Base-by-base conservation (phyloP, 1,140 invertebrate species). In the Zelostemma sp. region DNA sequence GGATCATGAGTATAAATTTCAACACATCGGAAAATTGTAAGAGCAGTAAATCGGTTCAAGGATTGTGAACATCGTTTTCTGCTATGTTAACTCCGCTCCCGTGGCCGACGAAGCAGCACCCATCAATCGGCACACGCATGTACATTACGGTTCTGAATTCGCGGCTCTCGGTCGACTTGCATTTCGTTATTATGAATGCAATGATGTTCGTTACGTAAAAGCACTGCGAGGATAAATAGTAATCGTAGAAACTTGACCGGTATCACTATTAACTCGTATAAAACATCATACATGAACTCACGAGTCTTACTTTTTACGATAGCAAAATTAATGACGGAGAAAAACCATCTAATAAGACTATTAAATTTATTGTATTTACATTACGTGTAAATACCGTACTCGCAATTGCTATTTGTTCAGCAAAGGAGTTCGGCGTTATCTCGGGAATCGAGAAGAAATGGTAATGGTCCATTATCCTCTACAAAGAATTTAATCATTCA, bases 51-150 rank as follows among this genome's bases (percentile, higher is more conserved):
- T 53, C 54, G 49, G 41, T 53, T 53, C 49, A 46, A 6, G 46
- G 33, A 28, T 43, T 31, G 54, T 59, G 63, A 45, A 59, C 50
- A 59, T 65, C 47, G 43, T 59, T 59, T 66, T 54, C 56, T 56
- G 49, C 56, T 55, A 48, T 40, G 43, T 66, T 65, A 58, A 53
- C 43, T 18, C 54, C 48, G 40, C 40, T 65, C 55, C 51, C 45
- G 35, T 59, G 33, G 21, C 28, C 58, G 49, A 55, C 41, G 41
- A 54, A 61, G 19, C 19, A 51, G 15, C 6, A 8, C 21, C 21
- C 21, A 46, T 46, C 48, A 60, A 60, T 59, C 47, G 14, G 33
- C 1, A 16, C 21, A 46, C n/a, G 17, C 48, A 51, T 25, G 25
- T 12, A 35, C 45, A 3, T 12, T 47, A 21, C 17, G 35, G 16